Evolutionary conservation across 2,113 vertebrate genomes (phyloP).

Genomic region (Candoia aspera): DNA sequence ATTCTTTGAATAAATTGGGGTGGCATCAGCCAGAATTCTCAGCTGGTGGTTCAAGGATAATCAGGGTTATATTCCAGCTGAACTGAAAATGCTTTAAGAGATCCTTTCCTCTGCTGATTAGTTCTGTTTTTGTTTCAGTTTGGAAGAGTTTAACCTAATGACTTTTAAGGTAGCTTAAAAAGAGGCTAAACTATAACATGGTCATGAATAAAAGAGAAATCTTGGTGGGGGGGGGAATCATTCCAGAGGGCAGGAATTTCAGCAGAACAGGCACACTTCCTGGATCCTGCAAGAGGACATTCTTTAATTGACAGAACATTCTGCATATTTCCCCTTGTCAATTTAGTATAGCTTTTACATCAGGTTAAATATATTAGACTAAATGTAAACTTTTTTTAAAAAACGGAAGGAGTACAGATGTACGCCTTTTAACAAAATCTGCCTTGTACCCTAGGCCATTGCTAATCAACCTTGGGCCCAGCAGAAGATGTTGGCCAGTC

Average conservation of each 20-base stretch:
- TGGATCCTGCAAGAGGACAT: no score
- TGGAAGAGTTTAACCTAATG: background rate
- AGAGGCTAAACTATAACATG: background rate
- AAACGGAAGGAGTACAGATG: background rate
- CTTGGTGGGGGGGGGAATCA: no score
- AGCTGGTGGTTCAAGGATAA: background rate
- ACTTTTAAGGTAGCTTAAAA: background rate
- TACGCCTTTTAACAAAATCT: background rate
- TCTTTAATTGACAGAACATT: no score
- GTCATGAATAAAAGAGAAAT: no score
- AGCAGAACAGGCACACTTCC: no score
- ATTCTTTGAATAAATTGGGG: background rate
- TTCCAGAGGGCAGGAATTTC: no score
- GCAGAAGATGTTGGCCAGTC: slow-evolving; percentile 86
- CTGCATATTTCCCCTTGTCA: no score
- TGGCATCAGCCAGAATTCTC: background rate
- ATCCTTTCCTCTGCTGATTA: background rate
- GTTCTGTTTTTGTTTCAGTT: background rate
- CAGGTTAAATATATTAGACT: background rate
- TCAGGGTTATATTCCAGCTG: background rate
- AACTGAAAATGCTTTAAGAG: background rate
- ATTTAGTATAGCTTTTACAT: background rate
- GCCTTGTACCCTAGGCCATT: slow-evolving; percentile 78
- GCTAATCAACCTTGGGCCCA: slow-evolving; percentile 92
- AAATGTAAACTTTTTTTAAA: background rate